Percentiles rank a stretch among this genome's conserved stretches.
Evolutionary conservation across 1,140 invertebrate genomes (phyloP).

Genomic region (Melanaphis sacchari): DNA sequence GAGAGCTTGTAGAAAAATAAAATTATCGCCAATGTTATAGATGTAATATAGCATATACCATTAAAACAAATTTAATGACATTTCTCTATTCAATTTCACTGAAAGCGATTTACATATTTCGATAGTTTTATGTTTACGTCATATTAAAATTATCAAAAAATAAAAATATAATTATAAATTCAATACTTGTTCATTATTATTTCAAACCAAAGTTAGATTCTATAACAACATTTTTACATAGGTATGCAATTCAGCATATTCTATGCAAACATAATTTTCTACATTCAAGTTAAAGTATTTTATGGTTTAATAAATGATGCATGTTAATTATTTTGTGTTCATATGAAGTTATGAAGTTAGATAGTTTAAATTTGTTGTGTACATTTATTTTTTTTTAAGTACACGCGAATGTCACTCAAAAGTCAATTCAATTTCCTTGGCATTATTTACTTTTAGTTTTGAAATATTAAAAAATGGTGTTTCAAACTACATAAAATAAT

Average conservation of each 20-base stretch:
- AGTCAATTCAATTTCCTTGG: background rate
- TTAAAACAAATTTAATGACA: slow-evolving; percentile 11
- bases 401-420: background rate
- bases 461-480: background rate
- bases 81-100: background rate
- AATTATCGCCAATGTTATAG: background rate
- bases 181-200: background rate
- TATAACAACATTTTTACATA: background rate
- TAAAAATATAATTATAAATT: background rate
- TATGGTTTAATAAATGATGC: background rate
- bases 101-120: background rate
- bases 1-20: background rate
- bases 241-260: background rate
- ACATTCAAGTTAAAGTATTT: background rate
- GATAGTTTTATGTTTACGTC: slow-evolving; percentile 2
- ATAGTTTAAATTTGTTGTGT: background rate
- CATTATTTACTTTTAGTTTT: background rate
- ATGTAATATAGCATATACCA: background rate
- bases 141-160: background rate
- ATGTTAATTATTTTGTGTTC: background rate
- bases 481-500: background rate
- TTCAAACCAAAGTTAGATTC: background rate
- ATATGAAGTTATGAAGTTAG: background rate
- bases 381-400: background rate
- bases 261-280: background rate